Conservation (phyloP, 2,113 vertebrate species). For the Oryctolagus cuniculus region mOryCun1.1 NC_091445.1:63382001-63382500, state of each 20-base stretch:
- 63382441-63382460: background rate
- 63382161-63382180: background rate
- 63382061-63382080: background rate
- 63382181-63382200: background rate
- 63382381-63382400: constrained; percentile 1
- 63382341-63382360: constrained; percentile 20
- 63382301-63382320: constrained; percentile 15
- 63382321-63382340: constrained; percentile 22
- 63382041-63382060: constrained; percentile 18
- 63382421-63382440: constrained; percentile 35
- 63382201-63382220: constrained; percentile 25
- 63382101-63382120: background rate
- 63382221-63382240: background rate
- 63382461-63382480: background rate
- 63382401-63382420: constrained; percentile 25
- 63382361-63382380: constrained; percentile 16
- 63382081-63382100: background rate
- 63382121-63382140: background rate
- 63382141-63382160: background rate
- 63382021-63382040: background rate
- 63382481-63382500: constrained; percentile 21
- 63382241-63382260: background rate
- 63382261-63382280: background rate
- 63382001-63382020: background rate
- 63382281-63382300: background rate